phyloP scores from a whole-genome alignment of 2,888 invertebrate species.

The Meta bourneti region DNA sequence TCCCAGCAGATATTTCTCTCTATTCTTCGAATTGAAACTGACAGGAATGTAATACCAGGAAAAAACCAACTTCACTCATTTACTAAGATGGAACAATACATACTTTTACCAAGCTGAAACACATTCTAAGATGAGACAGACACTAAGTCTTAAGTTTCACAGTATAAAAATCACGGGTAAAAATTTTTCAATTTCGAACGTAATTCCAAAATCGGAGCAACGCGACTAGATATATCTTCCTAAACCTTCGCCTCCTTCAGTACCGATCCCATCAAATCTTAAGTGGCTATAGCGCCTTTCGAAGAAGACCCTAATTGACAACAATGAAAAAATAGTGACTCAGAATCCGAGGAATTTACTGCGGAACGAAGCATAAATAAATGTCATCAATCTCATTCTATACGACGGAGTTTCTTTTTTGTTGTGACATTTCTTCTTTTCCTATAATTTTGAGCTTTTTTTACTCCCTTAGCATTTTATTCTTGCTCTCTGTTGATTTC shows the following conservation, averaged over 20 bases:
- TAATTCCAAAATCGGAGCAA: not conserved
- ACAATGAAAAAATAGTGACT: not conserved
- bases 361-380: not conserved
- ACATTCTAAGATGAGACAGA: not conserved
- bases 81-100: too few relatives aligned
- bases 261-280: not conserved
- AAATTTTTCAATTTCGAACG: not conserved
- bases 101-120: not conserved
- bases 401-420: slow-evolving; percentile 18
- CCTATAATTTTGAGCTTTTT: not conserved
- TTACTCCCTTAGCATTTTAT: not conserved
- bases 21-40: too few relatives aligned
- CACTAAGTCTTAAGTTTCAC: not conserved
- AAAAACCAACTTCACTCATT: too few relatives aligned
- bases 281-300: not conserved
- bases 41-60: too few relatives aligned
- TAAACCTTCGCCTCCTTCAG: not conserved
- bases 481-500: slow-evolving; percentile 22
- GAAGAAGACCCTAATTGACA: not conserved
- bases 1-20: too few relatives aligned
- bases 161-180: not conserved
- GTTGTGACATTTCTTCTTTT: not conserved
- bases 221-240: not conserved
- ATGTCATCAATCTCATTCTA: slow-evolving; percentile 32
- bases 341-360: not conserved